Base-by-base conservation (phyloP, 2,888 invertebrate species). In the Synergus gifuensis region DNA sequence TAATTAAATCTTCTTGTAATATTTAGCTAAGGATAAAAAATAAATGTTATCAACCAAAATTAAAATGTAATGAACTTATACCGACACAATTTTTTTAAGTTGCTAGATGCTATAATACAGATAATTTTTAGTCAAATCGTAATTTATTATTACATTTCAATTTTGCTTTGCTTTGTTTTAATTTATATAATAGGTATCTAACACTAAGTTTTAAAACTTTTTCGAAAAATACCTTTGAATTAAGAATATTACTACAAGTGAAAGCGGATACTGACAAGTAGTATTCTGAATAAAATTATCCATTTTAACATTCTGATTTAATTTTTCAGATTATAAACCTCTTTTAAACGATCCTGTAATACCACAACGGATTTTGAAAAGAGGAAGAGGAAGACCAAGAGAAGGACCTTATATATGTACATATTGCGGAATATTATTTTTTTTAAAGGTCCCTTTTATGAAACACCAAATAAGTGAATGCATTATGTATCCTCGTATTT, bases 371-470 rank as follows among this genome's bases (percentile, higher is more conserved):
- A 36, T 4, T 49, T 28, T 4, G 0, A 69, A 36, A 28, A 69
- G 49, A 69, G 28, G 69, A 69, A 69, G 69, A 49, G 69, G 69
- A 22, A 69, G 69, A 16, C 69, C 69, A 46, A 69, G 69, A 8
- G 49, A 69, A 16, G 69, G 69, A 28, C 69, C 69, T 46, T 69
- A 69, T 22, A 49, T 69, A 8, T 69, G 69, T 16, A 8, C 16
- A n/a, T 11, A 69, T 49, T 69, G 69, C 11, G 49, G 69, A 49
- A 69, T 28, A 49, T 28, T 69, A 28, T 69, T 49, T 14, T 14
- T 28, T 14, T 4, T 69, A 16, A 69, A 69, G 22, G 49, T 49
- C 9, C 36, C 16, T 14, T 69, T 69, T 28, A 22, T 16, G n/a
- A 16, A 22, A 28, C 69, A 69, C 28, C 49, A 36, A 49, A 16